phyloP scores from a whole-genome alignment of 2,113 vertebrate genomes.

The Sterrhoptilus dennistouni region DNA sequence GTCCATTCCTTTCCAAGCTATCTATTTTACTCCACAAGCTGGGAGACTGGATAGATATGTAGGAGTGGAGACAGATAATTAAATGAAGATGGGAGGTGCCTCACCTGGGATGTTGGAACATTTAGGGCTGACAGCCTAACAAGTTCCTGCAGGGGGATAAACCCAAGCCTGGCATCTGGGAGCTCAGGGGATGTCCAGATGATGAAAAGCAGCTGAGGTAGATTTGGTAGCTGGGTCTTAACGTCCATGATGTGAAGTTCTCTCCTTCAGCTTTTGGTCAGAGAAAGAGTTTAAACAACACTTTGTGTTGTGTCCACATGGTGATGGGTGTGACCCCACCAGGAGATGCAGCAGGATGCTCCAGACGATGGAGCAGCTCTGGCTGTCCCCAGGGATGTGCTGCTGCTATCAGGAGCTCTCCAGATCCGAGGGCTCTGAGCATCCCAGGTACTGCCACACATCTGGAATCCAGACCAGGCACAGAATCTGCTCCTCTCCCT shows the following conservation, averaged over 20 bases:
- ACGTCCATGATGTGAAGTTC: not conserved
- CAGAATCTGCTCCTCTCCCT: not conserved
- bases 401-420: not conserved
- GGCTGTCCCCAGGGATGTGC: accelerated
- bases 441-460: not conserved
- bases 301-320: accelerated
- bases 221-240: not conserved
- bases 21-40: not conserved
- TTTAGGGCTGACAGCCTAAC: conserved; percentile 19
- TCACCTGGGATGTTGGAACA: conserved; percentile 26
- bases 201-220: conserved; percentile 25
- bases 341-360: not conserved
- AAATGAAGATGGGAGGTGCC: conserved; percentile 11
- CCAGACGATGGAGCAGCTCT: too few species aligned
- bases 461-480: conserved; percentile 42
- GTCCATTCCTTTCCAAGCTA: not conserved
- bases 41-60: accelerated
- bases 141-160: conserved; percentile 31
- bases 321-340: not conserved
- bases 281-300: not conserved
- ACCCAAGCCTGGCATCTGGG: not conserved
- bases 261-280: not conserved
- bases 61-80: not conserved
- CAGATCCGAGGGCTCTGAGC: not conserved
- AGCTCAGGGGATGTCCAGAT: not conserved